Conservation (phyloP, 1,140 invertebrate species). For the Lepidotrigona ventralis region DNA sequence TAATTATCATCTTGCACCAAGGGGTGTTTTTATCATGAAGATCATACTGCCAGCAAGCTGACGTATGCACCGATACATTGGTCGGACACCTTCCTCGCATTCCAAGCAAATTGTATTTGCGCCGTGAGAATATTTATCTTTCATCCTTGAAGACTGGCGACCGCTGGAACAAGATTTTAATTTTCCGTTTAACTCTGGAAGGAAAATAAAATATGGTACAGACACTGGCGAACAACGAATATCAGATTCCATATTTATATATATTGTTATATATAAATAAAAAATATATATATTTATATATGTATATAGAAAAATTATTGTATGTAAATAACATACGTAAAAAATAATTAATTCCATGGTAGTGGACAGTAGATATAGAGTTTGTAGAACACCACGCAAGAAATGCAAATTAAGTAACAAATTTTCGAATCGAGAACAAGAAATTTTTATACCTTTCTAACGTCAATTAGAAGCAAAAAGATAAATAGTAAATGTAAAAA, state of each 20-base stretch:
- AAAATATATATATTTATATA: neutral
- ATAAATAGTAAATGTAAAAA: neutral
- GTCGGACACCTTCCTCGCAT: constrained; percentile 22
- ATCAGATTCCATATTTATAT: neutral
- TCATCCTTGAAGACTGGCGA: neutral
- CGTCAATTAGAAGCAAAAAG: neutral
- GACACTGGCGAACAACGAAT: no score
- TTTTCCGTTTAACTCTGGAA: neutral
- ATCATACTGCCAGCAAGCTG: neutral
- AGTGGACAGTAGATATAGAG: no score
- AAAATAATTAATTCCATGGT: neutral
- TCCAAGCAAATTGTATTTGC: constrained; percentile 30
- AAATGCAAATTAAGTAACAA: no score
- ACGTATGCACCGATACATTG: neutral
- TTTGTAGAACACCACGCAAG: no score
- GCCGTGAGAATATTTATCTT: neutral
- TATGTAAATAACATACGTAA: neutral
- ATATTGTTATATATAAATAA: neutral
- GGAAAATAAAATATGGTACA: neutral
- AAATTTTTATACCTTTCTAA: neutral
- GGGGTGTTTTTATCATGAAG: neutral
- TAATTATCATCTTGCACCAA: neutral
- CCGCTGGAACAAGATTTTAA: neutral
- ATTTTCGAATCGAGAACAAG: no score
- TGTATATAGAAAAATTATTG: no score